phyloP scores from a whole-genome alignment of 2,113 vertebrate genomes.

The Salvelinus alpinus region DNA sequence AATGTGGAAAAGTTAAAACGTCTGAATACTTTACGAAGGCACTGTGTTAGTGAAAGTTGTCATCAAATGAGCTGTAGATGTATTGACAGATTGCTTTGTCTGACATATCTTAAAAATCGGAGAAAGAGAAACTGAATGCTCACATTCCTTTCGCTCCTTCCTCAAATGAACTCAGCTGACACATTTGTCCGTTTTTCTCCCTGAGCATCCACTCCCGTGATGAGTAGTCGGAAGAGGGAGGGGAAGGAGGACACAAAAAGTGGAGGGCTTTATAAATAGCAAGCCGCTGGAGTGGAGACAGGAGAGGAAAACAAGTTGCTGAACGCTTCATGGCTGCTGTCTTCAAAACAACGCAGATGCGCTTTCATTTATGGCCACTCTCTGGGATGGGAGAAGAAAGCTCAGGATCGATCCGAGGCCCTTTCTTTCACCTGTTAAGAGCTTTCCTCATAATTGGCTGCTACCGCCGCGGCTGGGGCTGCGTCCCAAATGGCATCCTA shows the following conservation, averaged over 20 bases:
- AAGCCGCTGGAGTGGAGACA: slow-evolving; percentile 24
- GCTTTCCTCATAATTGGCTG: slow-evolving; percentile 96
- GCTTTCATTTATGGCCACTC: slow-evolving; percentile 97
- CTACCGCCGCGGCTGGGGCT: slow-evolving; percentile 43
- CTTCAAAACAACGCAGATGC: slow-evolving; percentile 89
- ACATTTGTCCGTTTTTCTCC: slow-evolving; percentile 61
- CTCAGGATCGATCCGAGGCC: slow-evolving; percentile 86
- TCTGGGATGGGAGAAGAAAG: slow-evolving; percentile 95
- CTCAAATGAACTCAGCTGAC: slow-evolving; percentile 19
- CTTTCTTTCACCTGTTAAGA: slow-evolving; percentile 96
- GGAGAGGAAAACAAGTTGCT: slow-evolving; percentile 57
- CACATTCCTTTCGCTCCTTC: no score
- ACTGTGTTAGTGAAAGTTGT: neutral
- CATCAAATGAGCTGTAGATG: neutral
- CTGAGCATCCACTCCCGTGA: neutral
- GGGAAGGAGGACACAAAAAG: neutral
- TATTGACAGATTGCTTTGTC: neutral
- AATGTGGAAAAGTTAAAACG: no score
- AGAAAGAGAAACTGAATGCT: no score
- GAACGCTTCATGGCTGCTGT: slow-evolving; percentile 80
- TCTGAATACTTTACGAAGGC: no score
- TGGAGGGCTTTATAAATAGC: neutral
- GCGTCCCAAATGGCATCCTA: neutral
- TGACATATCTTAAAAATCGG: neutral
- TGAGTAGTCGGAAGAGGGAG: neutral